Evolutionary conservation across 2,113 vertebrate species (phyloP).

Genomic region (Chaetodon auriga): DNA sequence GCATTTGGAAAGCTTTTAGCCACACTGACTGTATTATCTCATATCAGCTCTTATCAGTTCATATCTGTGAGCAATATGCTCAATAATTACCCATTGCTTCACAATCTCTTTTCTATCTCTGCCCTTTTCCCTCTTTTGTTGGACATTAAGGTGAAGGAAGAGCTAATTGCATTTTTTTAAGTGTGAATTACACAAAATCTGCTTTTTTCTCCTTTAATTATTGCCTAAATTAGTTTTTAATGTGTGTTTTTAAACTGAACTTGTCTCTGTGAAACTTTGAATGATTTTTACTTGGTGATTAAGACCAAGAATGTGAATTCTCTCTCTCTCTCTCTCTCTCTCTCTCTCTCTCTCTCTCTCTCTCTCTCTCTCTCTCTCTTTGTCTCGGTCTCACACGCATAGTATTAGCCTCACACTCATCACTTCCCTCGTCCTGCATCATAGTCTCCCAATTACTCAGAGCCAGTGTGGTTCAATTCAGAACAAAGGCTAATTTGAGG

Average conservation of each 20-base stretch:
- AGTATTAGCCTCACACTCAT: conserved; percentile 54
- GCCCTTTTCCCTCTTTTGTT: neutral
- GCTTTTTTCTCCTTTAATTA: neutral
- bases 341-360: neutral
- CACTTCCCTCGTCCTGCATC: conserved; percentile 68
- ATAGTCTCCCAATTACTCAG: conserved; percentile 69
- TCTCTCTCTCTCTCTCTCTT: conserved; percentile 16
- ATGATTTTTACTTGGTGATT: conserved; percentile 22
- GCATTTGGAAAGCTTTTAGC: neutral
- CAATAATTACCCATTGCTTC: neutral
- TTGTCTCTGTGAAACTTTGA: conserved; percentile 6
- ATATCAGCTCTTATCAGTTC: neutral
- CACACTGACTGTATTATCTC: neutral
- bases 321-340: neutral
- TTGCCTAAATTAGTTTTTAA: conserved; percentile 8
- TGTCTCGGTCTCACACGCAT: neutral
- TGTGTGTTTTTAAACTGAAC: conserved; percentile 10
- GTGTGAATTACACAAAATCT: conserved; percentile 2
- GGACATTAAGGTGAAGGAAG: conserved; percentile 21
- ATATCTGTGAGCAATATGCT: neutral
- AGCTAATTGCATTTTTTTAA: conserved; percentile 8
- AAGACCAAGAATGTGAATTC: conserved; percentile 32
- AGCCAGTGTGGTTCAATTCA: conserved; percentile 68
- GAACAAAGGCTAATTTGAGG: conserved; percentile 80
- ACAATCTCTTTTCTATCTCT: neutral